Evolutionary conservation across 2,888 invertebrate genomes (phyloP).

Genomic region (Stramonita haemastoma): DNA sequence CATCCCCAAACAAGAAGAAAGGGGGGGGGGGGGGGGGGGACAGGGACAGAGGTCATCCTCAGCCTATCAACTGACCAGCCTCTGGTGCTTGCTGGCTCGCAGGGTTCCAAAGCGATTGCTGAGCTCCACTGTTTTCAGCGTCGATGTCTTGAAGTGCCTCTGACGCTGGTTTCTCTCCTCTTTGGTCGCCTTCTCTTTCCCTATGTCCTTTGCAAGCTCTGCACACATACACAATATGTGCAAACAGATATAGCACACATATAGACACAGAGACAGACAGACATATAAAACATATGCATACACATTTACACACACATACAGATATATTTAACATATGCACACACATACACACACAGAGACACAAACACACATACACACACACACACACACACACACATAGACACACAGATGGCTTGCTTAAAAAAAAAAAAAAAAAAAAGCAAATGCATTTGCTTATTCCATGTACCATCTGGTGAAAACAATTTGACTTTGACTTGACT

Average conservation of each 20-base stretch:
- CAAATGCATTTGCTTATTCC: too few relatives aligned
- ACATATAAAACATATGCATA: too few relatives aligned
- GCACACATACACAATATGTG: neutral
- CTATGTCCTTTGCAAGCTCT: constrained; percentile 42
- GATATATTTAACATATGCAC: neutral
- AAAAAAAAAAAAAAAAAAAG: too few relatives aligned
- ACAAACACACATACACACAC: too few relatives aligned
- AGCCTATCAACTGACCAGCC: constrained; percentile 54
- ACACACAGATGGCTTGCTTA: too few relatives aligned
- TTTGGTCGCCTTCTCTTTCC: constrained; percentile 44
- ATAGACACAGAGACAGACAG: neutral
- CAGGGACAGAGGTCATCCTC: too few relatives aligned
- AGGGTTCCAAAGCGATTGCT: constrained; percentile 58
- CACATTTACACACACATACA: neutral
- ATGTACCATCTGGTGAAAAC: too few relatives aligned
- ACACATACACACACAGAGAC: neutral
- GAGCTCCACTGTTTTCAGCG: constrained; percentile 55
- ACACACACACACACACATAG: too few relatives aligned
- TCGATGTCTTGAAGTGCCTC: constrained; percentile 7
- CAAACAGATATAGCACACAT: neutral
- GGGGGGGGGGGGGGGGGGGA: too few relatives aligned
- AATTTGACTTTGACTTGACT: too few relatives aligned
- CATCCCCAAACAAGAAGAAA: neutral
- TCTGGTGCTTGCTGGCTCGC: constrained; percentile 58
- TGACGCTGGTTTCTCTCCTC: constrained; percentile 37